Evolutionary conservation across 2,113 vertebrate species (phyloP).

Genomic region (Eurypyga helias): DNA sequence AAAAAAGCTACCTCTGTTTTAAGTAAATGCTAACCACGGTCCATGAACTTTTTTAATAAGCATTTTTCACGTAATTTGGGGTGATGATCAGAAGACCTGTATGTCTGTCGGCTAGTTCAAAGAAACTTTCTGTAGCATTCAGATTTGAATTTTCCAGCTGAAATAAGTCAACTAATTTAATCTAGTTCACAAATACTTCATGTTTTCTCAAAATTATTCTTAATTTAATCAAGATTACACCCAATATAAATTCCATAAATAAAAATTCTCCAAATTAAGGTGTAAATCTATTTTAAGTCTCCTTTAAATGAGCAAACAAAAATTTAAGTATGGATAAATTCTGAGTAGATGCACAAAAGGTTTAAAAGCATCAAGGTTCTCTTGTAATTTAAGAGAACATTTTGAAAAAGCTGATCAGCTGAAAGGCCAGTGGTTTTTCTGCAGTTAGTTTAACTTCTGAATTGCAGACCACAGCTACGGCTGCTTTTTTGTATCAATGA

Average conservation of each 20-base stretch:
- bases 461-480: not conserved
- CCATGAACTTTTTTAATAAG: not conserved
- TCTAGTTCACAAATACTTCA: not conserved
- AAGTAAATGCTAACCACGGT: not conserved
- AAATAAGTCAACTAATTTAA: not conserved
- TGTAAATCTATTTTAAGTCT: not conserved
- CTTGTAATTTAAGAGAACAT: not conserved
- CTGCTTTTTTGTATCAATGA: not conserved
- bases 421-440: not conserved
- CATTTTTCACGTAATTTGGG: not conserved
- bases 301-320: not conserved
- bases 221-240: not conserved
- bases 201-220: not conserved
- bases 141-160: not conserved
- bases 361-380: not conserved
- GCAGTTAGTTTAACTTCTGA: not conserved
- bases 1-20: not conserved
- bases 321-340: not conserved
- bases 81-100: not conserved
- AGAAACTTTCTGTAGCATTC: not conserved
- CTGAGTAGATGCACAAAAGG: not conserved
- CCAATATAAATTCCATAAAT: not conserved
- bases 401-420: not conserved
- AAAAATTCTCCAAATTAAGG: not conserved
- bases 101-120: not conserved